Base-by-base conservation (phyloP, 2,113 vertebrate genomes). In the Synodontis membranacea region DNA sequence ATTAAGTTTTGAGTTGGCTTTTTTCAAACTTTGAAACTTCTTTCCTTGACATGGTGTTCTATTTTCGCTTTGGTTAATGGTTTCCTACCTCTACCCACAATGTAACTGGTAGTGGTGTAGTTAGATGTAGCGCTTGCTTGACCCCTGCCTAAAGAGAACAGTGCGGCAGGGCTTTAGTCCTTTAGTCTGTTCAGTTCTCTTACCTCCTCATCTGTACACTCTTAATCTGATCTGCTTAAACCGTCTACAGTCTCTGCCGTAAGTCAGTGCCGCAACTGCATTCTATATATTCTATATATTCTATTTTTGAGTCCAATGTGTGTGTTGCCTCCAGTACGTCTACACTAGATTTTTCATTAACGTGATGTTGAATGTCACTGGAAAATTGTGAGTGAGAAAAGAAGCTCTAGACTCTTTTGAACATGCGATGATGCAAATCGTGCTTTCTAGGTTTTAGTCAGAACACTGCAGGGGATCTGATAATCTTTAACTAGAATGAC, bases 361-460 rank as follows among this genome's bases (percentile, higher is more conserved):
- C 48, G 5, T 50, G 28, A 50, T 28, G n/a, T 50, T 75, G 17
- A 46, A 14, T 28, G 46, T 50, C 74, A 78, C 11, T n/a, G 72
- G 72, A 48, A 75, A 75, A 75, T 46, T 12, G 11, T 48, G 72
- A 75, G 72, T 15, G 72, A 75, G 42, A 75, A 75, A 48, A 14
- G 42, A 48, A 75, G 42, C 42, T 48, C 72, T n/a, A 46, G 68
- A 44, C 39, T 12, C 42, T 44, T 74, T 74, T 28, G 5, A 48
- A 75, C 72, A 75, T 46, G 42, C 17, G 25, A 46, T 75, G 72
- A 75, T 48, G n/a, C 72, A 75, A n/a, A n/a, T 75, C 72, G 48
- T 7, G 28, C 42, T 75, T 75, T 75, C 72, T n/a, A n/a, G 7
- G 25, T n/a, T 75, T 75, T n/a, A 75, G 42, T 75, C 72, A 75